Evolutionary conservation across 2,797 vertebrate genomes (phyloP), one percentile per base, ranked within the genome.

Genomic region (Sebastes umbrosus): DNA sequence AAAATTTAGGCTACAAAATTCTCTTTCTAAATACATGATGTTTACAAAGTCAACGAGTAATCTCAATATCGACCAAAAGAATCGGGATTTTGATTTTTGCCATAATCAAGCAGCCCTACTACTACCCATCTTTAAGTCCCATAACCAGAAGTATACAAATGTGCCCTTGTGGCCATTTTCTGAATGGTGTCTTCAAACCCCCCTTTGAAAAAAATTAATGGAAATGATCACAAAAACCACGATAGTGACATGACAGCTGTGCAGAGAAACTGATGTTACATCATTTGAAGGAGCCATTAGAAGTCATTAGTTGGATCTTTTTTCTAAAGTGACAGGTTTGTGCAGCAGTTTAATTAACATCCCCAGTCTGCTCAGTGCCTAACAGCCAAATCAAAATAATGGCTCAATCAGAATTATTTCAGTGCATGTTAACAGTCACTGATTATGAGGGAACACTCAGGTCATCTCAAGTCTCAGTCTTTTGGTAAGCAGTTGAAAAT

Each of bases 401-500:
- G 3, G 16, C 5, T 18, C 8, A 8, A 58, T 20, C 18, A 3
- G 3, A 67, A 69, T 58, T 3, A 7, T 3, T 34, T 39, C 77
- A 75, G 62, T 52, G 43, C 13, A 50, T 50, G 46, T 69, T 6
- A 66, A 74, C 29, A 36, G 8, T 9, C 6, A 54, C 0, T 3
- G 52, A 8, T 9, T 12, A 12, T 65, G 34, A 10, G 36, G 34
- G n/a, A 69, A 50, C 52, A 77, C 18, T 58, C 9, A 13, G 72
- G 75, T 80, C 5, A 77, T 82, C 73, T 87, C 76, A 32, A 54
- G 92, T 91, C 90, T 94, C 92, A 93, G 91, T 88, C 90, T 94
- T 94, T 94, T 93, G 86, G 87, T 94, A 93, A 93, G 87, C 90
- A 90, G 75, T 85, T 93, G 84, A 69, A 50, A 74, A 92, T 79